These are phyloP conservation scores for Herpetotheres cachinnans DNA, from an alignment of 2,113 vertebrate species.

Conservation along the genomic window DNA sequence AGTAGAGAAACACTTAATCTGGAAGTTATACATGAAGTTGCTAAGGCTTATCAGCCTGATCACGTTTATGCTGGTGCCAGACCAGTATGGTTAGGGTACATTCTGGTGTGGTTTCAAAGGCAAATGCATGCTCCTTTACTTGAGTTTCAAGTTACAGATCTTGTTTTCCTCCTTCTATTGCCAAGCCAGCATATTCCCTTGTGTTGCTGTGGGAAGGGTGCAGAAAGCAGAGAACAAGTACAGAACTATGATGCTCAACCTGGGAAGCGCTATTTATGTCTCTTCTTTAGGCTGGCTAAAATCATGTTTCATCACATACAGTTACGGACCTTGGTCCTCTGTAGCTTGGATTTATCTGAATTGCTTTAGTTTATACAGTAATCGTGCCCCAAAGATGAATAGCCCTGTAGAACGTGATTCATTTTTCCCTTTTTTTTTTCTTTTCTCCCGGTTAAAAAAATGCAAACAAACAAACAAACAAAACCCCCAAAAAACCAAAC, in stretches of 20 bases:
- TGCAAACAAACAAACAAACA: no score
- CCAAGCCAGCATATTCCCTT: not conserved
- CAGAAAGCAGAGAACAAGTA: not conserved
- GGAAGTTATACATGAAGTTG: not conserved
- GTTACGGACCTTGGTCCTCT: not conserved
- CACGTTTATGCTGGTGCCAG: not conserved
- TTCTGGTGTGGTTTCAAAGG: not conserved
- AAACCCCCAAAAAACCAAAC: not conserved
- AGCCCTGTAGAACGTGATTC: not conserved
- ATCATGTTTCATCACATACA: not conserved
- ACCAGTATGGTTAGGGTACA: not conserved
- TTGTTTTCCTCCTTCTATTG: not conserved
- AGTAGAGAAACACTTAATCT: not conserved
- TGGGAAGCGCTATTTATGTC: not conserved
- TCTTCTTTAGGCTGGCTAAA: not conserved
- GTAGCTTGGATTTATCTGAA: not conserved
- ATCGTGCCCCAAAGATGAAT: not conserved
- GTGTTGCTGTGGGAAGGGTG: not conserved
- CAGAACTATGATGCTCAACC: not conserved
- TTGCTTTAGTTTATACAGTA: not conserved
- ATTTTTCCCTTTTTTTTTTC: not conserved
- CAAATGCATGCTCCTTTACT: not conserved
- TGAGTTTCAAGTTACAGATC: not conserved
- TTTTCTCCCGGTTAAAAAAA: not conserved
- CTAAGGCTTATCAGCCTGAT: not conserved